Conservation (phyloP, 2,888 invertebrate species). For the Mactromeris polynyma region DNA sequence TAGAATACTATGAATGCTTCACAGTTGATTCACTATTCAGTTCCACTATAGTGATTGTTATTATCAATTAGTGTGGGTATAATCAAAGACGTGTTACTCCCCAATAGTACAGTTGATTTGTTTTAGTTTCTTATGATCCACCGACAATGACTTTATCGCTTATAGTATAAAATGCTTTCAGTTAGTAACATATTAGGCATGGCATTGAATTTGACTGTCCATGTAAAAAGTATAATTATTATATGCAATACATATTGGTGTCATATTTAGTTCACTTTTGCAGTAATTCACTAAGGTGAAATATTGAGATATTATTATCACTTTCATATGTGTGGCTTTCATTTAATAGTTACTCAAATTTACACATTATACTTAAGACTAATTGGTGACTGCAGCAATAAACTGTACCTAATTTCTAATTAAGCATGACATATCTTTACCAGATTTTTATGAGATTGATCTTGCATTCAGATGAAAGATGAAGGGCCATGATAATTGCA, state of each 20-base stretch:
- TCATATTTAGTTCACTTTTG: background rate
- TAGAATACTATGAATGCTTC: background rate
- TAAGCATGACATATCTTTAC: background rate
- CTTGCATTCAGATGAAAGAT: background rate
- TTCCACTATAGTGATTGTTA: background rate
- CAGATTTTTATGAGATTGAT: background rate
- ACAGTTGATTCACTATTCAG: background rate
- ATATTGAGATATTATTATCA: background rate
- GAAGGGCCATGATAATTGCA: background rate
- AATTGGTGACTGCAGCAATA: background rate
- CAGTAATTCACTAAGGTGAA: background rate
- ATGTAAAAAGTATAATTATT: background rate
- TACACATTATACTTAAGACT: too few species aligned
- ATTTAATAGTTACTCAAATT: background rate
- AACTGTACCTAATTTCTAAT: background rate
- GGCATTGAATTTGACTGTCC: background rate
- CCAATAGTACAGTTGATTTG: background rate
- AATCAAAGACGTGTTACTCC: background rate
- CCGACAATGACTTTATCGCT: background rate
- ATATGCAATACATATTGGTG: background rate
- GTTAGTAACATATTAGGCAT: background rate
- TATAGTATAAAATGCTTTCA: background rate
- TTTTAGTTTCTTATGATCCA: background rate
- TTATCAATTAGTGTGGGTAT: background rate
- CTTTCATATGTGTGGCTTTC: background rate